Conservation (phyloP, 1,140 invertebrate species). For the Lucilia cuprina region DNA sequence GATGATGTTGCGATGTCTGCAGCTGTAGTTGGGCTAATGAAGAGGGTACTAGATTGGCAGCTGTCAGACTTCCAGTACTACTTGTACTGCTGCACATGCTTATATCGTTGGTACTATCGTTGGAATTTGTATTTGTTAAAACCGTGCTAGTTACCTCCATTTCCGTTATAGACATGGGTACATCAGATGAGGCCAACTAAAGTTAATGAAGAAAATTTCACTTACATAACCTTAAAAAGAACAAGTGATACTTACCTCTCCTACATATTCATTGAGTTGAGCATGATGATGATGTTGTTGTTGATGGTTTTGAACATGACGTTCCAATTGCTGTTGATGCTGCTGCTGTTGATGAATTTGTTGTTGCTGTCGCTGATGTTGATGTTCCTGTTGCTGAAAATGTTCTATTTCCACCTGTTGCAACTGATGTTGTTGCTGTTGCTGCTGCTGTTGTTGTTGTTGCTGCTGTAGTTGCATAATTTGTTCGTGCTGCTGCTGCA, state of each 20-base stretch:
- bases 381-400: conserved; percentile 40
- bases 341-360: conserved; percentile 6
- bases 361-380: conserved; percentile 39
- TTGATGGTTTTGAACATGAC: not conserved
- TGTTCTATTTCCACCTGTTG: conserved; percentile 21
- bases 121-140: conserved; percentile 59
- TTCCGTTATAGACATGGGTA: conserved; percentile 59
- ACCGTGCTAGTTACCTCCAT: conserved; percentile 62
- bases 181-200: conserved; percentile 43
- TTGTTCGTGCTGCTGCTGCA: conserved; percentile 55
- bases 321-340: conserved; percentile 34
- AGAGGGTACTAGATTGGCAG: not conserved
- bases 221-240: not conserved
- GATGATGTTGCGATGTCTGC: conserved; percentile 45
- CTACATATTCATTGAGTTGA: conserved; percentile 15
- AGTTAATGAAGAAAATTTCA: no score
- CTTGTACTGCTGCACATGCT: conserved; percentile 52
- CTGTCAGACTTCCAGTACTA: conserved; percentile 6
- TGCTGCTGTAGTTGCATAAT: conserved; percentile 44
- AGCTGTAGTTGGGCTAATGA: conserved; percentile 19
- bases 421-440: conserved; percentile 41
- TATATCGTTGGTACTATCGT: conserved; percentile 57
- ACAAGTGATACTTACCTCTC: not conserved
- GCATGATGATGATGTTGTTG: conserved; percentile 37
- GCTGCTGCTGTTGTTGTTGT: conserved; percentile 43